A percentile compares a stretch with the other conserved stretches of the same genome.
phyloP scores from a whole-genome alignment of 2,888 invertebrate genomes.

The Barypeithes pellucidus region DNA sequence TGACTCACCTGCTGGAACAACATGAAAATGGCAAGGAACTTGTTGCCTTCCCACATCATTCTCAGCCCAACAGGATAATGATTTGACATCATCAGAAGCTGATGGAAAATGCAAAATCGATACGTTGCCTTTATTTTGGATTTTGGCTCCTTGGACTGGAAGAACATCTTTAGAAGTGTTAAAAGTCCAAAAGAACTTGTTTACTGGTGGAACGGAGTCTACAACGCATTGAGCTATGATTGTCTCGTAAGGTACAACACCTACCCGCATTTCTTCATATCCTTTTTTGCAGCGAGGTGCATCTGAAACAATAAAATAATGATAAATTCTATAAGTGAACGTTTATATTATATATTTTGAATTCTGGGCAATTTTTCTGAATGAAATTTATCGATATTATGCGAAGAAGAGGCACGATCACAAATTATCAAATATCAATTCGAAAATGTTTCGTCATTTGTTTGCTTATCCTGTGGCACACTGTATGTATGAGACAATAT shows the following conservation, averaged over 20 bases:
- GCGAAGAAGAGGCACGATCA: no score
- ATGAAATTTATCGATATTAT: no score
- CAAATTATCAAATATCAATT: no score
- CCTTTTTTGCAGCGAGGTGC: conserved; percentile 85
- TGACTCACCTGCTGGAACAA: conserved; percentile 86
- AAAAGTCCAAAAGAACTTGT: conserved; percentile 88
- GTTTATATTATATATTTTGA: no score
- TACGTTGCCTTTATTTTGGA: conserved; percentile 72
- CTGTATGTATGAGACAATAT: no score
- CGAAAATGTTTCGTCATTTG: no score
- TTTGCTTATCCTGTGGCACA: no score
- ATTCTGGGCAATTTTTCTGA: no score
- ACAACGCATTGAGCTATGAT: conserved; percentile 86
- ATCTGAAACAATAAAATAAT: conserved; percentile 74
- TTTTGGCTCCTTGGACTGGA: conserved; percentile 79
- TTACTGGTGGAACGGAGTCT: conserved; percentile 83
- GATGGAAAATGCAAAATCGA: conserved; percentile 75
- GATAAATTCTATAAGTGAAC: no score
- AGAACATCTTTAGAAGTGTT: conserved; percentile 83
- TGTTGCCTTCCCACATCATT: conserved; percentile 88
- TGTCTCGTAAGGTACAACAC: conserved; percentile 82
- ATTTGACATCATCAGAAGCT: conserved; percentile 80
- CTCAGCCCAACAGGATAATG: conserved; percentile 90
- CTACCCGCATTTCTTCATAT: conserved; percentile 80
- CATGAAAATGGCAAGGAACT: conserved; percentile 86